Conservation (phyloP, 1,140 invertebrate genomes). For the Parasteatoda tepidariorum region DNA sequence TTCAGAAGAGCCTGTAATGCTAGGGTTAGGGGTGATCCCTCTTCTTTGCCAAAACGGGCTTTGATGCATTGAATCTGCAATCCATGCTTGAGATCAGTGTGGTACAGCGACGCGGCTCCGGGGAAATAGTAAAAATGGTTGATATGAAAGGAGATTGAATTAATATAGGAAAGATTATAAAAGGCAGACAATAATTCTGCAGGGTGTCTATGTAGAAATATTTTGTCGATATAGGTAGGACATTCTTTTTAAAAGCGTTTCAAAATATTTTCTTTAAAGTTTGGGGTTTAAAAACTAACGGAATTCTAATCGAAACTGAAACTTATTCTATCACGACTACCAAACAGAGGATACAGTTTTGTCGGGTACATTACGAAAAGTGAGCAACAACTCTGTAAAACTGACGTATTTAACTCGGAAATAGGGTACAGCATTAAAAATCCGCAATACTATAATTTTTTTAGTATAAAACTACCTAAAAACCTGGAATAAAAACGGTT, state of each 20-base stretch:
- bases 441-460: background rate
- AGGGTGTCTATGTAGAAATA: background rate
- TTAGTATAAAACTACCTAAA: constrained; percentile 23
- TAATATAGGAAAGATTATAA: constrained; percentile 4
- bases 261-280: no score
- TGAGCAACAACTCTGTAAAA: background rate
- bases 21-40: no score
- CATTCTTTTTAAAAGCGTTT: no score
- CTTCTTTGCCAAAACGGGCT: no score
- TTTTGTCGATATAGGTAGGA: no score
- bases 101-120: no score
- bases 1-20: no score
- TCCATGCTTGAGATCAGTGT: no score
- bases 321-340: background rate
- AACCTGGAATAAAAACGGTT: constrained; percentile 20
- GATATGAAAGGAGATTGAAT: constrained; percentile 24
- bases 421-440: background rate
- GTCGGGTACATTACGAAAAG: no score
- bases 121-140: constrained; percentile 28
- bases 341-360: background rate
- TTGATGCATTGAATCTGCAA: no score
- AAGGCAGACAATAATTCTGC: background rate
- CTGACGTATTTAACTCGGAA: background rate
- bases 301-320: background rate
- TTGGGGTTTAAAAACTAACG: background rate